Evolutionary conservation across 2,888 invertebrate genomes (phyloP).

Genomic region (Fissipunctia ypsillon): DNA sequence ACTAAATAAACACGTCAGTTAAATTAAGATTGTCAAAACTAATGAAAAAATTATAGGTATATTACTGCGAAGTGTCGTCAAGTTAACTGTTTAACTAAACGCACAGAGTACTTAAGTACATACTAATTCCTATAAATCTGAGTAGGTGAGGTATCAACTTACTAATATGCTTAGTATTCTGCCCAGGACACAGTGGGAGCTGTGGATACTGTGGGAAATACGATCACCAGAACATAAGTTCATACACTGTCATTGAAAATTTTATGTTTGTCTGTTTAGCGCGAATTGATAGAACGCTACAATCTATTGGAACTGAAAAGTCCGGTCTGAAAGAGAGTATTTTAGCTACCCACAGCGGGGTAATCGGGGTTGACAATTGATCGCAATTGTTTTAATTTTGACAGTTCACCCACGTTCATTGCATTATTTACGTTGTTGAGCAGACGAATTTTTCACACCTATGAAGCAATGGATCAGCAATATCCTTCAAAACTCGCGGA

Average conservation of each 20-base stretch:
- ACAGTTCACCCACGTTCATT: too few species aligned
- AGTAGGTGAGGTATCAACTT: constrained; percentile 45
- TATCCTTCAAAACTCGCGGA: too few species aligned
- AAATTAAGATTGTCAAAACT: too few species aligned
- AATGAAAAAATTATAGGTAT: too few species aligned
- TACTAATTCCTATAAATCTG: constrained; percentile 50
- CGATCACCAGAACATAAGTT: constrained; percentile 22
- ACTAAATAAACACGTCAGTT: too few species aligned
- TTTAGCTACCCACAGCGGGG: background rate
- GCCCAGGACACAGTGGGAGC: constrained; percentile 61
- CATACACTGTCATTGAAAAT: constrained; percentile 4
- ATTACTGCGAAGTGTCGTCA: background rate
- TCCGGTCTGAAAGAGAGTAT: background rate
- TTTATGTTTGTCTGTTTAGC: constrained; percentile 31
- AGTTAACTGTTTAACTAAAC: background rate
- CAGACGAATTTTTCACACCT: too few species aligned
- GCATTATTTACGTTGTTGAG: too few species aligned
- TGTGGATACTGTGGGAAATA: constrained; percentile 71
- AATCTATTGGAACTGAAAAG: background rate
- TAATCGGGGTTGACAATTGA: too few species aligned
- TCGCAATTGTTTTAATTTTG: too few species aligned
- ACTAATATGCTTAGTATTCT: constrained; percentile 71
- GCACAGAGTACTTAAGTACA: background rate
- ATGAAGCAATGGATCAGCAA: too few species aligned
- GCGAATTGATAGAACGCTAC: background rate